These are phyloP conservation scores for Anoura caudifer DNA, from an alignment of 2,113 vertebrate genomes.

Conservation along the genomic window DNA sequence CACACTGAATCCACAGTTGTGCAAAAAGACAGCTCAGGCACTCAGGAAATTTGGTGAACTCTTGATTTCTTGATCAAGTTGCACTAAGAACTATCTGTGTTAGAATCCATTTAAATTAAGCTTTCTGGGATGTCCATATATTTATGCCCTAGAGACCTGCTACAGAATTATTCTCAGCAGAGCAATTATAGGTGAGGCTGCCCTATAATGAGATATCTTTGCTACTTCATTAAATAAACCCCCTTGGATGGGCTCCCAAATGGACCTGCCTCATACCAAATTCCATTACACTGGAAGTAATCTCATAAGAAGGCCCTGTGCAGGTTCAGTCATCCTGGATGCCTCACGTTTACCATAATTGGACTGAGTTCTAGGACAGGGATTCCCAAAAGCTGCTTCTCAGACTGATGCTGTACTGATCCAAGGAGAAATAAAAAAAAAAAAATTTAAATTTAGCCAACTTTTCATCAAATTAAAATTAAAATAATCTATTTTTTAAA, in stretches of 20 bases:
- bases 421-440: background rate
- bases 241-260: constrained; percentile 62
- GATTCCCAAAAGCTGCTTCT: constrained; percentile 59
- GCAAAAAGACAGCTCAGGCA: background rate
- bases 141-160: constrained; percentile 60
- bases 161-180: constrained; percentile 71
- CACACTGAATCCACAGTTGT: background rate
- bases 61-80: constrained; percentile 15
- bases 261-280: constrained; percentile 70
- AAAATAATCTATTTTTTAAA: background rate
- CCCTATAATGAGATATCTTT: constrained; percentile 73
- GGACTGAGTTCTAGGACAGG: constrained; percentile 61
- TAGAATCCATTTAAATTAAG: constrained; percentile 61
- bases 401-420: constrained; percentile 22
- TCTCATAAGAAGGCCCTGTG: constrained; percentile 63
- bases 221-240: constrained; percentile 74
- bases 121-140: constrained; percentile 65
- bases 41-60: constrained; percentile 29
- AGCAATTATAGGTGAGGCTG: constrained; percentile 75
- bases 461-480: constrained; percentile 45
- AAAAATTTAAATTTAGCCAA: background rate
- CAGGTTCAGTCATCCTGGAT: constrained; percentile 45
- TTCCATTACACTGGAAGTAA: constrained; percentile 70
- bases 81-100: constrained; percentile 39
- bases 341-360: constrained; percentile 68